Percentiles rank a stretch among this genome's conserved stretches.
Evolutionary conservation across 2,888 invertebrate species (phyloP).

Genomic region (Strigamia maritima): DNA sequence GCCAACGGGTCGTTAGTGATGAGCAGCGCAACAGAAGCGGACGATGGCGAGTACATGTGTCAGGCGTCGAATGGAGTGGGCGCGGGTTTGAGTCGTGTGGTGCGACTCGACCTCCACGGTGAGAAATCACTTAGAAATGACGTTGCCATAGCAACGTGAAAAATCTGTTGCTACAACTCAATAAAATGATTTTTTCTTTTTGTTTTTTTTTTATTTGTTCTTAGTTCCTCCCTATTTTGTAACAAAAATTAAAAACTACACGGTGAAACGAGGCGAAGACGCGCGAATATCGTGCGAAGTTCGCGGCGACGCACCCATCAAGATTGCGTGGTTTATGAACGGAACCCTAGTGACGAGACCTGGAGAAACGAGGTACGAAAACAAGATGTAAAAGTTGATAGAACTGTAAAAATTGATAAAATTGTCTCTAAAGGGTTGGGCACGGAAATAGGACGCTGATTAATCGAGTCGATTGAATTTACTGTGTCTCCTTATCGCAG

Average conservation of each 20-base stretch:
- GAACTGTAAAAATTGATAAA: neutral
- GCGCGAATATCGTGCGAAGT: conserved; percentile 54
- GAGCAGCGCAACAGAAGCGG: conserved; percentile 84
- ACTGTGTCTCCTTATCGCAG: neutral
- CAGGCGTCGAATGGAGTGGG: conserved; percentile 95
- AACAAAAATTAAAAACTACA: conserved; percentile 71
- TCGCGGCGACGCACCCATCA: conserved; percentile 55
- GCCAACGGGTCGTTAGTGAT: conserved; percentile 90
- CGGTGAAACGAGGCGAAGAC: conserved; percentile 51
- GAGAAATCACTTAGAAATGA: conserved; percentile 43
- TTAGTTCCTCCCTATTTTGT: conserved; percentile 89
- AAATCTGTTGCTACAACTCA: too few relatives aligned
- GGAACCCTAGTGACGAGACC: conserved; percentile 60
- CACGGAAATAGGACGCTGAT: neutral
- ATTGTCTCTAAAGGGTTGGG: neutral
- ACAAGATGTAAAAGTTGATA: neutral
- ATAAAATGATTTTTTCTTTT: too few relatives aligned
- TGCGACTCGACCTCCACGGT: conserved; percentile 52
- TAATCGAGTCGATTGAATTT: neutral
- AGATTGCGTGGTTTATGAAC: conserved; percentile 65
- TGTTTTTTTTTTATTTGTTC: conserved; percentile 9
- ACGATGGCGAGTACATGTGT: conserved; percentile 92
- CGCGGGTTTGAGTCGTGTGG: conserved; percentile 66
- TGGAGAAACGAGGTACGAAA: neutral
- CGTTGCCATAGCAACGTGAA: too few relatives aligned